Percentiles rank a stretch among this genome's conserved stretches.
Evolutionary conservation across 2,113 vertebrate species (phyloP).

Genomic region (Passerina amoena): DNA sequence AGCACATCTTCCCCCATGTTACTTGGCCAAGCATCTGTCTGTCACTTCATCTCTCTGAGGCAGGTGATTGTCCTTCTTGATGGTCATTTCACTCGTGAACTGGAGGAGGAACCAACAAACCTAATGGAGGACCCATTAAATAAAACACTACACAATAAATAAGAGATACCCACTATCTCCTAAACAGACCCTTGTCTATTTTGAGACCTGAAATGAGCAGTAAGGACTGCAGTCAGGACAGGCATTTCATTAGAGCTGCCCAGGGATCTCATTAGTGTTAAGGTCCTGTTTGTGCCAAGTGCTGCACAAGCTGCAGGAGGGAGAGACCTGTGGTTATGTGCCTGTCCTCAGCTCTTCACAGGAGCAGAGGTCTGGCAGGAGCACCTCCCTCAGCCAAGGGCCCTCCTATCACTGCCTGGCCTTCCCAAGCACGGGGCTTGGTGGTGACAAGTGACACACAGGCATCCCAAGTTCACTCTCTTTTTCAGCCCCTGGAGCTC

Average conservation of each 20-base stretch:
- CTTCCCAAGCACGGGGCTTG: neutral
- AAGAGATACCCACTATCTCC: neutral
- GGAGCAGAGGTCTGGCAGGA: neutral
- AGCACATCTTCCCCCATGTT: neutral
- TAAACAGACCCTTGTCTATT: neutral
- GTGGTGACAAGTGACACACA: neutral
- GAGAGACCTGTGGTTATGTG: fast-evolving
- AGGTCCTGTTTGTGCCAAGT: neutral
- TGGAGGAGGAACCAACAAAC: neutral
- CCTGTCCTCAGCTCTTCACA: neutral
- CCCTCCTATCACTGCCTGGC: neutral
- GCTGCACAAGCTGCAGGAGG: neutral
- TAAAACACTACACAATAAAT: neutral
- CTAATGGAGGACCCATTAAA: neutral
- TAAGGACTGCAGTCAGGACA: neutral
- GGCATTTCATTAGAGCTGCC: neutral
- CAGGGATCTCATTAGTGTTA: neutral
- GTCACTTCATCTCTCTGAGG: neutral
- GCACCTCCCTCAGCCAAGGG: neutral
- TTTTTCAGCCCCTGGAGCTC: neutral
- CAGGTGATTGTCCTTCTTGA: neutral
- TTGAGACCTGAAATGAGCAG: neutral
- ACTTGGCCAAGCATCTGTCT: neutral
- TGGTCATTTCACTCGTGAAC: neutral
- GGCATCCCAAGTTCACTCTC: neutral